Evolutionary conservation across 2,888 invertebrate species (phyloP).

Genomic region (Sinopyrophorus schimmeli): DNA sequence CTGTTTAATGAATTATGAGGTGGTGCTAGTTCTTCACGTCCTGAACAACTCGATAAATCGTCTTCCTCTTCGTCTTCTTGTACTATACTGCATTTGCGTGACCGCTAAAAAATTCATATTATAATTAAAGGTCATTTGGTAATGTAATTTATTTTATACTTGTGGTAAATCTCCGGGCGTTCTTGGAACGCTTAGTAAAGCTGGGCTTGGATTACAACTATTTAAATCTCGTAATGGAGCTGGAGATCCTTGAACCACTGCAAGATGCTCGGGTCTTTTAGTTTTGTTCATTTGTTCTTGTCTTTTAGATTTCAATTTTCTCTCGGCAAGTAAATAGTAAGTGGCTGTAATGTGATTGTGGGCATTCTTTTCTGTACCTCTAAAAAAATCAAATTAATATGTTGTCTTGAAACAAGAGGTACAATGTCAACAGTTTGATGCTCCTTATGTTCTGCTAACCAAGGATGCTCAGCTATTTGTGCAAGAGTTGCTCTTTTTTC

Average conservation of each 20-base stretch:
- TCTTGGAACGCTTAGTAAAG: slow-evolving; percentile 64
- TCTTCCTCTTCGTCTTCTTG: slow-evolving; percentile 93
- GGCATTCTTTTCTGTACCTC: slow-evolving; percentile 90
- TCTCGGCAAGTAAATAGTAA: slow-evolving; percentile 93
- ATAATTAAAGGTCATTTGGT: slow-evolving; percentile 3
- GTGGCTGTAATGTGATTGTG: slow-evolving; percentile 99
- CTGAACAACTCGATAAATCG: slow-evolving; percentile 64
- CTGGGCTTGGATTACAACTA: slow-evolving; percentile 46
- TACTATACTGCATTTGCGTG: slow-evolving; percentile 88
- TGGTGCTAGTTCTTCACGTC: slow-evolving; percentile 61
- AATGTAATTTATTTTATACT: slow-evolving; percentile 50
- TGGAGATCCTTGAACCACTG: slow-evolving; percentile 47
- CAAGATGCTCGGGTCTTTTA: slow-evolving; percentile 53
- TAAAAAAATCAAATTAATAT: slow-evolving; percentile 56
- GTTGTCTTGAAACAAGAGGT: slow-evolving; percentile 86
- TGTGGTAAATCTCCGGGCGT: slow-evolving; percentile 71
- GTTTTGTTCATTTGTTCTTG: slow-evolving; percentile 62
- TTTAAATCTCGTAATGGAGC: slow-evolving; percentile 44
- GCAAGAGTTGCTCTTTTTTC: slow-evolving; percentile 84
- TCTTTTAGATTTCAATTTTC: slow-evolving; percentile 80
- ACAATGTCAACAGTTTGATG: slow-evolving; percentile 62
- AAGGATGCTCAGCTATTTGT: slow-evolving; percentile 85
- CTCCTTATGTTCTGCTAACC: slow-evolving; percentile 69
- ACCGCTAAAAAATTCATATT: slow-evolving; percentile 58
- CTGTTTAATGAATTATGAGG: slow-evolving; percentile 60